phyloP scores from a whole-genome alignment of 2,888 invertebrate species.

The Deilephila porcellus region DNA sequence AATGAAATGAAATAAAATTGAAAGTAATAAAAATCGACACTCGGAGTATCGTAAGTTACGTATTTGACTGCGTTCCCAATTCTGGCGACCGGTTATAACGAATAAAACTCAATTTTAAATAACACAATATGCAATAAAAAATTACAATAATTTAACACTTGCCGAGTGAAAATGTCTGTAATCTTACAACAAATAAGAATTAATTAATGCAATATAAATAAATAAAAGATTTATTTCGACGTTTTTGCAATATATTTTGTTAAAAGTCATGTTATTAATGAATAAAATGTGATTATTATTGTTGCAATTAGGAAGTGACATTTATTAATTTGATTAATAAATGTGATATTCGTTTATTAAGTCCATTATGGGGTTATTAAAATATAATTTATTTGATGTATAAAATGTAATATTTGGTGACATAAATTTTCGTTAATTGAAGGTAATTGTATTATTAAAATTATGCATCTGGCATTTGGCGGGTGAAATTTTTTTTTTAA shows the following conservation, averaged over 20 bases:
- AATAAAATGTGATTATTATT: not conserved
- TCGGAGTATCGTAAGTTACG: not conserved
- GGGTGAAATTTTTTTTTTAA: too few species aligned
- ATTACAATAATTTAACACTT: slow-evolving; percentile 44
- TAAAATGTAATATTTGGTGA: not conserved
- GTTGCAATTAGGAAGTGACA: not conserved
- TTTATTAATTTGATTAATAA: slow-evolving; percentile 6
- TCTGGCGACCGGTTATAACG: slow-evolving; percentile 42
- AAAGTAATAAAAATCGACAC: not conserved
- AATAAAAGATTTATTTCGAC: not conserved
- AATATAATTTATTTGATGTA: not conserved
- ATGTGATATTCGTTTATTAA: not conserved
- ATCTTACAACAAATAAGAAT: slow-evolving; percentile 25
- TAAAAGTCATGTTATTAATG: not conserved
- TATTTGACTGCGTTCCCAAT: slow-evolving; percentile 30
- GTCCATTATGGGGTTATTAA: not conserved
- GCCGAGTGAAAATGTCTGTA: slow-evolving; percentile 41
- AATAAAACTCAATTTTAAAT: slow-evolving; percentile 32
- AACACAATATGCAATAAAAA: slow-evolving; percentile 32
- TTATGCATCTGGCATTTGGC: not conserved
- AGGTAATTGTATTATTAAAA: not conserved
- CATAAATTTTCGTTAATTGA: not conserved
- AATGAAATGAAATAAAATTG: not conserved
- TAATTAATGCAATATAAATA: slow-evolving; percentile 26
- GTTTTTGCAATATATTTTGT: slow-evolving; percentile 1